Conservation (phyloP, 2,888 invertebrate genomes). For the Drosophila meridionalis region DNA sequence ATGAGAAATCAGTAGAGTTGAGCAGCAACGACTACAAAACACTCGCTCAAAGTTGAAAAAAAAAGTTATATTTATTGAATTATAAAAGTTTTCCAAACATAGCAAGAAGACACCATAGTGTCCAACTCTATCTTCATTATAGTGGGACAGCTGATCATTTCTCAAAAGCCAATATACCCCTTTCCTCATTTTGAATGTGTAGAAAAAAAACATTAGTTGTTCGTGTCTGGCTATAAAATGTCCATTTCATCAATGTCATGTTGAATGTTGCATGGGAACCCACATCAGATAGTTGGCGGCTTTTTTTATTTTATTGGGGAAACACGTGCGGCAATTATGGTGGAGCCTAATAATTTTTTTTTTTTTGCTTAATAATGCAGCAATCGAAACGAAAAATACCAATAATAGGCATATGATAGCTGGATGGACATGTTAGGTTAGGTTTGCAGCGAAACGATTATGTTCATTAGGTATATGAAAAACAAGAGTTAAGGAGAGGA, state of each 20-base stretch:
- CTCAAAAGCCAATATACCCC: neutral
- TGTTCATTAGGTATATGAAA: constrained; percentile 44
- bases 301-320: constrained; percentile 27
- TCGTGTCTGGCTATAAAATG: constrained; percentile 59
- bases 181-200: neutral
- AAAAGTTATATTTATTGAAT: neutral
- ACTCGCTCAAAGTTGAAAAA: neutral
- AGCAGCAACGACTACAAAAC: neutral
- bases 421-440: constrained; percentile 43
- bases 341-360: constrained; percentile 46
- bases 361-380: constrained; percentile 63
- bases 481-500: constrained; percentile 7
- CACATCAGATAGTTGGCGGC: constrained; percentile 37
- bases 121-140: neutral
- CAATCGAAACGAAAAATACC: constrained; percentile 24
- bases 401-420: constrained; percentile 42
- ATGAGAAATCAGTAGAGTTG: neutral
- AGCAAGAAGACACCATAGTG: neutral
- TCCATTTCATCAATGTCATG: constrained; percentile 75
- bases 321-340: constrained; percentile 72
- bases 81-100: too few relatives aligned
- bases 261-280: constrained; percentile 41
- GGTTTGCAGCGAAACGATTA: constrained; percentile 47
- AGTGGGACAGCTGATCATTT: neutral
- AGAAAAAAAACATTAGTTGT: constrained; percentile 41